These are phyloP conservation scores for Gallinago media DNA, from an alignment of 2,113 vertebrate species.

Conservation along the genomic window DNA sequence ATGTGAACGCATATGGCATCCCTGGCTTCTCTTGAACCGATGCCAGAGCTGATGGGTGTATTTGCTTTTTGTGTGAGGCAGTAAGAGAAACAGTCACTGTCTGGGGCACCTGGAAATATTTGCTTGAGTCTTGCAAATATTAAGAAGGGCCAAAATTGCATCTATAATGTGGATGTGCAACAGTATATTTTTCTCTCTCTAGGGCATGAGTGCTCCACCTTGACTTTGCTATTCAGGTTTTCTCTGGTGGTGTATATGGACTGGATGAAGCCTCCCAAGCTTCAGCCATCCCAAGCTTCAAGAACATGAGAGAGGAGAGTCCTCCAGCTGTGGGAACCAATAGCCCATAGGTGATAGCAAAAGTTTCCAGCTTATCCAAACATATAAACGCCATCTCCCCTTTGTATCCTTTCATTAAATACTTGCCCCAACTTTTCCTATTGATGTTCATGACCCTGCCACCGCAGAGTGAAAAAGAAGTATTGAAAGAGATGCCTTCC, in stretches of 20 bases:
- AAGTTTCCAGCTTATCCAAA: not conserved
- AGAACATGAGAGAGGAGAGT: not conserved
- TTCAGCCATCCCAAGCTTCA: not conserved
- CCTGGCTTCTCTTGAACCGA: not conserved
- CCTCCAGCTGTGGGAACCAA: not conserved
- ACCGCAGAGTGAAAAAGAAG: not conserved
- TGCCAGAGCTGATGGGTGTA: not conserved
- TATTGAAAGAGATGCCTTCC: not conserved
- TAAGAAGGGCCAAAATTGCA: not conserved
- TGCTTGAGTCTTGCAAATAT: not conserved
- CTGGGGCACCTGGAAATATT: not conserved
- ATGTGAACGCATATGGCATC: not conserved
- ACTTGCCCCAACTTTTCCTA: not conserved
- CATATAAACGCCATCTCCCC: not conserved
- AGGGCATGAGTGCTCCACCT: not conserved
- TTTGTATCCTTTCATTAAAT: not conserved
- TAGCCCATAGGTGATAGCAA: not conserved
- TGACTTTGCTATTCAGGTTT: not conserved
- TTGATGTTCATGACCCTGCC: not conserved
- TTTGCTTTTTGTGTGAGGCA: not conserved
- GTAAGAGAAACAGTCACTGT: not conserved
- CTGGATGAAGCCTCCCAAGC: not conserved
- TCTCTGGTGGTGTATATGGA: not conserved
- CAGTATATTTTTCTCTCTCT: not conserved
- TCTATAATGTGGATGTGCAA: not conserved